A percentile compares a stretch with the other conserved stretches of the same genome.
Evolutionary conservation across 2,797 vertebrate genomes (phyloP).

Genomic region (Chloroceryle amazona): DNA sequence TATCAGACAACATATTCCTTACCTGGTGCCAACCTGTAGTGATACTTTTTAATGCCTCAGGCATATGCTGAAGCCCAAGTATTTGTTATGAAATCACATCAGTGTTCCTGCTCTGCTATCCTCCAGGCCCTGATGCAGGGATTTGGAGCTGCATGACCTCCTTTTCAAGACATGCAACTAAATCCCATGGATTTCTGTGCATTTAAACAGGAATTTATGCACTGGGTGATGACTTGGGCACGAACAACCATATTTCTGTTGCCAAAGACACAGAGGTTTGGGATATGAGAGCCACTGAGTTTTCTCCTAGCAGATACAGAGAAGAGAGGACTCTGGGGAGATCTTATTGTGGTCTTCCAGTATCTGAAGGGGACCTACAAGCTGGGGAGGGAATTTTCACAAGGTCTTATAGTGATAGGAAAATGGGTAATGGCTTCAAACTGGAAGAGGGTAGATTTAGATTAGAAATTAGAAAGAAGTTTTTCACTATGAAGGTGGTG

Average conservation of each 20-base stretch:
- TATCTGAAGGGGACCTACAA: no score
- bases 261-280: rapidly evolving
- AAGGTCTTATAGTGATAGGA: no score
- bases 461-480: no score
- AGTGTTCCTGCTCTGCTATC: background rate
- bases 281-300: background rate
- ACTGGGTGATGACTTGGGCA: background rate
- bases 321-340: no score
- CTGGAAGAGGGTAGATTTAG: no score
- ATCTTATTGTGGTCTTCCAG: no score
- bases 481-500: no score
- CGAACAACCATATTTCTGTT: rapidly evolving
- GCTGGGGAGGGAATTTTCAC: no score
- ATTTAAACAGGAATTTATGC: background rate
- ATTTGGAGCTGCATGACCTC: background rate
- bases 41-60: background rate
- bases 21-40: rapidly evolving
- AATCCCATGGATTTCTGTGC: background rate
- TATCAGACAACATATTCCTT: background rate
- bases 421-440: no score
- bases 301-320: background rate
- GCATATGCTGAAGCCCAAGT: background rate
- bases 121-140: background rate
- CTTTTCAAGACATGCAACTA: background rate
- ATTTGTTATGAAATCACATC: background rate